Base-by-base conservation (phyloP, 2,113 vertebrate species). In the Prinia subflava region DNA sequence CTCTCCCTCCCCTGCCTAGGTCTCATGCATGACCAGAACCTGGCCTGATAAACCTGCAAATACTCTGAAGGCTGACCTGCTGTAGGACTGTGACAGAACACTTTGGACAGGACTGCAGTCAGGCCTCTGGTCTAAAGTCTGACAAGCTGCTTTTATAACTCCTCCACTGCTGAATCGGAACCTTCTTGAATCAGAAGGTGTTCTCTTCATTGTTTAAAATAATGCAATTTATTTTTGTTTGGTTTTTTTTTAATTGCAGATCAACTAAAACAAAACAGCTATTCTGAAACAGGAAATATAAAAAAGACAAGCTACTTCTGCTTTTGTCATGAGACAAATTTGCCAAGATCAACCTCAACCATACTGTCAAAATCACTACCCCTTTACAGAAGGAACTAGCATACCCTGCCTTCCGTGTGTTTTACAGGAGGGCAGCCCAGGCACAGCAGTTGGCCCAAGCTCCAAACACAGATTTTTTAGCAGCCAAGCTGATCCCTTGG, bases 391-490 rank as follows among this genome's bases (percentile, higher is more conserved):
- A 31, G 15, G 25, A 90, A 83, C 0, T 1, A 47, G 31, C 1
- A 7, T 14, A 44, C 35, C 4, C 19, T 46, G 46, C 46, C 57
- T 60, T 76, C 18, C 0, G 0, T n/a, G 31, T 47, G 33, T 65
- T 94, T 83, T 77, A 83, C 18, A 15, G n/a, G 21, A 83, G 52
- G 39, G 28, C 27, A 67, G 31, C 49, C 49, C 57, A 23, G 0
- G 4, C 0, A 1, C 31, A 41, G 65, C 7, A 8, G 18, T 16
- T 76, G 37, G 31, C 41, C 31, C 25, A 44, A 27, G 82, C 20
- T 69, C 44, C 42, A 65, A 62, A 76, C 5, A 25, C 3, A 49
- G 27, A 3, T 19, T 57, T 79, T 91, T 76, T 3, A 89, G 71
- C 24, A 91, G 23, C 31, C 71, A 74, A 60, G 57, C 42, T 21